Percentiles rank a stretch among this genome's conserved stretches.
Evolutionary conservation across 2,797 vertebrate species (phyloP).

Genomic region (Danionella dracula): DNA sequence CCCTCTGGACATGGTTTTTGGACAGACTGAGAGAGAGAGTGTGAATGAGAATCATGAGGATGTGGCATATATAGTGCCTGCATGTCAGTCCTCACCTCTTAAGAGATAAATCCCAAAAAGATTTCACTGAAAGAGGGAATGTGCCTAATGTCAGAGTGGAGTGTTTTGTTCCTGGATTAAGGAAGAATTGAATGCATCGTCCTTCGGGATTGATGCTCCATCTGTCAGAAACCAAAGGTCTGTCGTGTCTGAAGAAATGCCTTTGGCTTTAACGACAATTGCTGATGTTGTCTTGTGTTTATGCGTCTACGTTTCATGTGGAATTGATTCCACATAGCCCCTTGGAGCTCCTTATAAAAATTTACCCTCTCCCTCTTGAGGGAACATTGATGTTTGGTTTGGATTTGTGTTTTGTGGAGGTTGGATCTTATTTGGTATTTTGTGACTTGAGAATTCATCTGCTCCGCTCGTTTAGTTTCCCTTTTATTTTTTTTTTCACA

Average conservation of each 20-base stretch:
- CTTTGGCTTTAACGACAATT: background rate
- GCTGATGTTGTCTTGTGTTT: conserved; percentile 3
- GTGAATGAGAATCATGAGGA: conserved; percentile 20
- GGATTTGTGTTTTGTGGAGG: conserved; percentile 13
- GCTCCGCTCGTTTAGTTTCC: conserved; percentile 7
- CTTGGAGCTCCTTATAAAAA: conserved; percentile 6
- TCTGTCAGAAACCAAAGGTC: conserved; percentile 18
- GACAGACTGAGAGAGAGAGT: background rate
- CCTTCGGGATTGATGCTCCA: conserved; percentile 23
- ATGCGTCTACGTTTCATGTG: background rate
- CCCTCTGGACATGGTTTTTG: conserved; percentile 33
- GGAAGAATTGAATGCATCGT: conserved; percentile 48
- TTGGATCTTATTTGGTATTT: conserved; percentile 15
- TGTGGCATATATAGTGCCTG: background rate
- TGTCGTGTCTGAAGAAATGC: background rate
- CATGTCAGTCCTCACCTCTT: conserved; percentile 33
- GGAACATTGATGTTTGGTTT: conserved; percentile 8
- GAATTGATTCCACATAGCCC: conserved; percentile 1
- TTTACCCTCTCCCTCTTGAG: background rate
- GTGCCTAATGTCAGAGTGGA: conserved; percentile 61
- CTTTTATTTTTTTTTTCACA: background rate
- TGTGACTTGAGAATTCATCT: conserved; percentile 4
- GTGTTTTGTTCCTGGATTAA: conserved; percentile 66
- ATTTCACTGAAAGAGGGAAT: conserved; percentile 47
- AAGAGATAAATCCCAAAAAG: conserved; percentile 56